Conservation (phyloP, 1,140 invertebrate species). For the Drosophila ironensis region DNA sequence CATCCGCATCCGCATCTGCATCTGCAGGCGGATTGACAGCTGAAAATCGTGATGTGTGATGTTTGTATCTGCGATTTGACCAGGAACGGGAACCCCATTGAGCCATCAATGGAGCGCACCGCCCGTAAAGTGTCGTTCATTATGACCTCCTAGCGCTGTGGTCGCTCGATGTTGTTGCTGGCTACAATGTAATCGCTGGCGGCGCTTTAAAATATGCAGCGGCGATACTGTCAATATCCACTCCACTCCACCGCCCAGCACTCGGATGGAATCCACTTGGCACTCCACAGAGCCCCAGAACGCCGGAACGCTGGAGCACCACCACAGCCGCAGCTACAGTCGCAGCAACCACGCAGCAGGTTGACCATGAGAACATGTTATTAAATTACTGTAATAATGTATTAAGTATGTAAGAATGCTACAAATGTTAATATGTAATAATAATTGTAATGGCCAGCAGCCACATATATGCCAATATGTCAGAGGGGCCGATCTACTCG, state of each 20-base stretch:
- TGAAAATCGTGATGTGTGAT: slow-evolving; percentile 78
- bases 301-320: too few species aligned
- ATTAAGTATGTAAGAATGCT: slow-evolving; percentile 81
- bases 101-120: slow-evolving; percentile 42
- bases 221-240: slow-evolving; percentile 40
- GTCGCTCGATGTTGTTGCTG: slow-evolving; percentile 8
- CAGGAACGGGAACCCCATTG: slow-evolving; percentile 42
- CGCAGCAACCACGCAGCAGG: slow-evolving; percentile 49
- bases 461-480: slow-evolving; percentile 18
- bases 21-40: slow-evolving; percentile 37
- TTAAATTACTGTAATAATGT: slow-evolving; percentile 81
- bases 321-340: slow-evolving; percentile 11
- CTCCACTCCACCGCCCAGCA: slow-evolving; percentile 18
- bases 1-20: slow-evolving; percentile 6
- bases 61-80: slow-evolving; percentile 51
- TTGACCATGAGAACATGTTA: slow-evolving; percentile 82
- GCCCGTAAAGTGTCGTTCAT: slow-evolving; percentile 71
- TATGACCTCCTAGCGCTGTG: slow-evolving; percentile 46
- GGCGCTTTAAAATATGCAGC: slow-evolving; percentile 75
- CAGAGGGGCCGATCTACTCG: slow-evolving; percentile 35
- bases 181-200: slow-evolving; percentile 64
- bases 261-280: slow-evolving; percentile 32
- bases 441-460: slow-evolving; percentile 72
- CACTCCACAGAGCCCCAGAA: slow-evolving; percentile 23
- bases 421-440: slow-evolving; percentile 80